These are phyloP conservation scores for Platycnemis pennipes DNA, from an alignment of 2,888 invertebrate genomes.

Conservation along the genomic window DNA sequence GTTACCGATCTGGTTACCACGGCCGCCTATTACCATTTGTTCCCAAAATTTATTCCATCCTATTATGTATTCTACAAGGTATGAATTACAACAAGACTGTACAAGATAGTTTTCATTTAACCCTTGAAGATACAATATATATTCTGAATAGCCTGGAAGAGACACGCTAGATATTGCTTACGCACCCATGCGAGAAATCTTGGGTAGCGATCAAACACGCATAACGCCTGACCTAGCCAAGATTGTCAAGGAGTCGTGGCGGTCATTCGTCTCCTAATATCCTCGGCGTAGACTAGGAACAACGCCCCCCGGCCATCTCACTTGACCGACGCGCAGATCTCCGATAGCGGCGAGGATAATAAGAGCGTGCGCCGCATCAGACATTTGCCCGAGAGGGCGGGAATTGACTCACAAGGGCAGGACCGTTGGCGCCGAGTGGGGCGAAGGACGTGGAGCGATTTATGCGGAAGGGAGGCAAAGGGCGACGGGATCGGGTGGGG, in stretches of 20 bases:
- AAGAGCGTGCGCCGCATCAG: neutral
- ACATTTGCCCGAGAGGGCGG: neutral
- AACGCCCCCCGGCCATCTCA: neutral
- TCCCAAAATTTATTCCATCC: too few species aligned
- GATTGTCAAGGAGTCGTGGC: neutral
- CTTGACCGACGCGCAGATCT: neutral
- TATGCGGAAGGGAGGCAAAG: neutral
- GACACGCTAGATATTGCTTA: too few species aligned
- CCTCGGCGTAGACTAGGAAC: neutral
- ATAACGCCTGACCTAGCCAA: neutral
- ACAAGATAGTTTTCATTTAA: too few species aligned
- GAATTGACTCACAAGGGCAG: neutral
- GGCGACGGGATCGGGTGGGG: neutral
- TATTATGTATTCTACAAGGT: too few species aligned
- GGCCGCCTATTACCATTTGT: too few species aligned
- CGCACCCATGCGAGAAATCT: neutral
- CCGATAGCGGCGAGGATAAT: neutral
- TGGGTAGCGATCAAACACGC: neutral
- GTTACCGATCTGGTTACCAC: too few species aligned
- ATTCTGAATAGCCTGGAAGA: too few species aligned
- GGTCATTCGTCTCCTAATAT: neutral
- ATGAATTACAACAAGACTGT: too few species aligned
- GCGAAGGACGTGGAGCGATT: neutral
- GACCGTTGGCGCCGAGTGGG: neutral
- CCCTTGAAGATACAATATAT: too few species aligned